Conservation (phyloP, 2,888 invertebrate species). For the Psylliodes chrysocephalus region DNA sequence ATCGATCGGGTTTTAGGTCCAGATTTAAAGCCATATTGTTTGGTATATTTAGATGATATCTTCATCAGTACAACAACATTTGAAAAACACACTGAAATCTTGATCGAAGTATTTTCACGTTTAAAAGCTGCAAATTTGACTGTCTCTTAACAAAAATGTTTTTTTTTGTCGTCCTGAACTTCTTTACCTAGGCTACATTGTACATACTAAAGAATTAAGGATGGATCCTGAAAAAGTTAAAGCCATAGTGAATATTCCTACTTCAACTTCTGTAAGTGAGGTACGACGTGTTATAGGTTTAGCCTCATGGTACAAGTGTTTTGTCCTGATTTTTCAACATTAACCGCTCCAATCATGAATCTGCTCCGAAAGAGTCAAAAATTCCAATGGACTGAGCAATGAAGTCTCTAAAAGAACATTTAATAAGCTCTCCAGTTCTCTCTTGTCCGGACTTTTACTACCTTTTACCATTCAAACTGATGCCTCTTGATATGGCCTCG, state of each 20-base stretch:
- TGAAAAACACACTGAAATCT: conserved; percentile 12
- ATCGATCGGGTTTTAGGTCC: neutral
- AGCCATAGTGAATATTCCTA: conserved; percentile 1
- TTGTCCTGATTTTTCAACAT: too few relatives aligned
- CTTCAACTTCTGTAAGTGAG: conserved; percentile 28
- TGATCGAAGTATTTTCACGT: neutral
- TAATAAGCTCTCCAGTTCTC: too few relatives aligned
- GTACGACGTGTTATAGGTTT: conserved; percentile 32
- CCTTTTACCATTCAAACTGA: too few relatives aligned
- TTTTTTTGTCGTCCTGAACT: conserved; percentile 25
- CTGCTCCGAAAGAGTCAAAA: too few relatives aligned
- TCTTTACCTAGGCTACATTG: conserved; percentile 9
- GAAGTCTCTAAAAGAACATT: too few relatives aligned
- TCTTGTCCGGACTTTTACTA: too few relatives aligned
- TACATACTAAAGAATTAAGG: conserved; percentile 20
- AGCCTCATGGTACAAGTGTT: too few relatives aligned
- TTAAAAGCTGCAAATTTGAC: neutral
- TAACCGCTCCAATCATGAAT: too few relatives aligned
- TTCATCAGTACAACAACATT: conserved; percentile 23
- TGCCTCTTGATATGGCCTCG: too few relatives aligned
- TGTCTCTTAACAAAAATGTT: conserved; percentile 4
- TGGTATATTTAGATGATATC: conserved; percentile 38
- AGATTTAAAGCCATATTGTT: neutral
- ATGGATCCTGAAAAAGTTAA: conserved; percentile 24
- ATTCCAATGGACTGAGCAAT: too few relatives aligned